Conservation (phyloP, 2,888 invertebrate species). For the Calliphora vomitoria region DNA sequence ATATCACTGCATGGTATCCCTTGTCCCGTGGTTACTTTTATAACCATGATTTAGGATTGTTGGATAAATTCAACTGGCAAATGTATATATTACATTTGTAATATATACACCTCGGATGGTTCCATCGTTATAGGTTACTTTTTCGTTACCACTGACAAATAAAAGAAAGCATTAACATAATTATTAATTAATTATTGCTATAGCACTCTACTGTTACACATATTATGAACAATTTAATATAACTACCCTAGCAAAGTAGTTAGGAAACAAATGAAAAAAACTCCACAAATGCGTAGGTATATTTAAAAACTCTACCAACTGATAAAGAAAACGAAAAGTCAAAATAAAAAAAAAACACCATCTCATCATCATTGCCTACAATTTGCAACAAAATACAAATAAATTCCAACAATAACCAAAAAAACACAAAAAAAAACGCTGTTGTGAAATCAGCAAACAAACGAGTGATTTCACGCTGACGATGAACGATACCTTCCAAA, state of each 20-base stretch:
- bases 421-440: slow-evolving; percentile 23
- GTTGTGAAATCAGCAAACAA: slow-evolving; percentile 70
- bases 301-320: slow-evolving; percentile 52
- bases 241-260: background rate
- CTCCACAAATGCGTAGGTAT: slow-evolving; percentile 57
- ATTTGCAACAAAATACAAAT: slow-evolving; percentile 70
- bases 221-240: background rate
- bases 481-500: slow-evolving; percentile 64
- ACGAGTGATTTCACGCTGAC: slow-evolving; percentile 72
- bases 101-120: too few relatives aligned
- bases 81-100: too few relatives aligned
- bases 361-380: slow-evolving; percentile 80
- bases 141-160: too few relatives aligned
- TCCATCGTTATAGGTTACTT: too few relatives aligned
- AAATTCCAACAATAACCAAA: slow-evolving; percentile 54
- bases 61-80: too few relatives aligned
- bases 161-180: too few relatives aligned
- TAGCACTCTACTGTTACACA: background rate
- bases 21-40: too few relatives aligned
- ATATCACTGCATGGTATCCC: too few relatives aligned
- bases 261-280: slow-evolving; percentile 13
- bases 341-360: slow-evolving; percentile 47
- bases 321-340: slow-evolving; percentile 29
- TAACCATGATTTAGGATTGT: too few relatives aligned
- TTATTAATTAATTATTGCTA: too few relatives aligned